Percentiles rank a stretch among this genome's conserved stretches.
Conservation (phyloP, 2,888 invertebrate species). For the Orthosia cruda region DNA sequence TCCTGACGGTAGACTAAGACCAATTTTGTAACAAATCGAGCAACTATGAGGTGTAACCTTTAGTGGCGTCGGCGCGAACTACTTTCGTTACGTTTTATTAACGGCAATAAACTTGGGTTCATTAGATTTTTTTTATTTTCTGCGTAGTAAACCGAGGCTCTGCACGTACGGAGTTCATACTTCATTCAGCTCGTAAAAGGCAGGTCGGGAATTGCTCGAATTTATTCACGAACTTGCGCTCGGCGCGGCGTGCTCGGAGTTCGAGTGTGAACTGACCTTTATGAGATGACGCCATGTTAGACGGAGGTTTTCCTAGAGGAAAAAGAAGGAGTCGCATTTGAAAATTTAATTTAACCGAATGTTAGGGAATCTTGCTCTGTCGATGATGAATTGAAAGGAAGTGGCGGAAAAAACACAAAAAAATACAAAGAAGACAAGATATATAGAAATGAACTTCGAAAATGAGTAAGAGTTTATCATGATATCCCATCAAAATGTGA, state of each 20-base stretch:
- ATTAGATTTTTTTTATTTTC: conserved; percentile 87
- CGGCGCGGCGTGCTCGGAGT: conserved; percentile 62
- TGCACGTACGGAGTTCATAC: conserved; percentile 84
- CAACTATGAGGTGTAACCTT: conserved; percentile 74
- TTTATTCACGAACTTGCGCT: conserved; percentile 80
- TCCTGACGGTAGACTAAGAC: conserved; percentile 48
- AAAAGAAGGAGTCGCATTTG: conserved; percentile 30
- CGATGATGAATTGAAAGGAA: conserved; percentile 7
- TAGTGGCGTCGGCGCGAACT: conserved; percentile 74
- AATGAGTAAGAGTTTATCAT: background rate
- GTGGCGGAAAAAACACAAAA: background rate
- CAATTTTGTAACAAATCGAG: conserved; percentile 72
- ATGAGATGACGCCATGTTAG: conserved; percentile 58
- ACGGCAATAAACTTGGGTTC: conserved; percentile 81
- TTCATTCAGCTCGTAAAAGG: conserved; percentile 84
- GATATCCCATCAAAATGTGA: background rate
- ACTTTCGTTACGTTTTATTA: conserved; percentile 83
- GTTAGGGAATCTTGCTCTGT: conserved; percentile 12
- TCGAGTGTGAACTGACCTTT: conserved; percentile 68
- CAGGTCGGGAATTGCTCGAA: conserved; percentile 80
- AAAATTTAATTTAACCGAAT: conserved; percentile 58
- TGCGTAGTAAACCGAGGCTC: conserved; percentile 80
- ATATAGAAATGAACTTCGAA: background rate
- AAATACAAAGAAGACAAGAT: background rate
- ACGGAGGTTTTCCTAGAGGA: conserved; percentile 39